Percentiles rank a stretch among this genome's conserved stretches.
Conservation (phyloP, 2,113 vertebrate species). For the Acanthisitta chloris region DNA sequence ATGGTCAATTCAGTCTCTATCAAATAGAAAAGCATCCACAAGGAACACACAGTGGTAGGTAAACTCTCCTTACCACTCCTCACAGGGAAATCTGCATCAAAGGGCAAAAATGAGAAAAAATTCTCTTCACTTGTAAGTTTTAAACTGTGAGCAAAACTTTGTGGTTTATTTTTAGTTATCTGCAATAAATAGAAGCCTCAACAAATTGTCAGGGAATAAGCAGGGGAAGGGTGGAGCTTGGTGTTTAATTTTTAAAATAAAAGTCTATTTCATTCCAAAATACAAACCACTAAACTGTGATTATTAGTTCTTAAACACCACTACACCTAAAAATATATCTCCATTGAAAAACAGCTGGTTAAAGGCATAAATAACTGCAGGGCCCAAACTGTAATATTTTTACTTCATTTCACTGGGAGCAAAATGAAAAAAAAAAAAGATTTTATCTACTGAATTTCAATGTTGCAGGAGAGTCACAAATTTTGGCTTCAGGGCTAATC, state of each 20-base stretch:
- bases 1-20: not conserved
- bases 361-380: not conserved
- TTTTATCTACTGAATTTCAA: not conserved
- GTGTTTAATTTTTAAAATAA: not conserved
- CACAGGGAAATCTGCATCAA: not conserved
- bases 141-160: not conserved
- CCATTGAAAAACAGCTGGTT: not conserved
- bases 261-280: not conserved
- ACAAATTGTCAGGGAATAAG: not conserved
- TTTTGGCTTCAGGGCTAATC: not conserved
- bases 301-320: not conserved
- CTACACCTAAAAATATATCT: not conserved
- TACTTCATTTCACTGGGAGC: not conserved
- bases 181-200: not conserved
- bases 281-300: not conserved
- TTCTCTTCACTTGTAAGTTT: not conserved
- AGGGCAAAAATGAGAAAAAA: not conserved
- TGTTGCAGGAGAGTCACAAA: not conserved
- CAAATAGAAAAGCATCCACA: not conserved
- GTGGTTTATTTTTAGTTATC: not conserved
- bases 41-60: fast-evolving
- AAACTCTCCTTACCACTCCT: not conserved
- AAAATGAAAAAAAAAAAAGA: not conserved
- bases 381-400: not conserved
- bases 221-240: not conserved